Conservation (phyloP, 2,113 vertebrate species). For the Oriolus oriolus region DNA sequence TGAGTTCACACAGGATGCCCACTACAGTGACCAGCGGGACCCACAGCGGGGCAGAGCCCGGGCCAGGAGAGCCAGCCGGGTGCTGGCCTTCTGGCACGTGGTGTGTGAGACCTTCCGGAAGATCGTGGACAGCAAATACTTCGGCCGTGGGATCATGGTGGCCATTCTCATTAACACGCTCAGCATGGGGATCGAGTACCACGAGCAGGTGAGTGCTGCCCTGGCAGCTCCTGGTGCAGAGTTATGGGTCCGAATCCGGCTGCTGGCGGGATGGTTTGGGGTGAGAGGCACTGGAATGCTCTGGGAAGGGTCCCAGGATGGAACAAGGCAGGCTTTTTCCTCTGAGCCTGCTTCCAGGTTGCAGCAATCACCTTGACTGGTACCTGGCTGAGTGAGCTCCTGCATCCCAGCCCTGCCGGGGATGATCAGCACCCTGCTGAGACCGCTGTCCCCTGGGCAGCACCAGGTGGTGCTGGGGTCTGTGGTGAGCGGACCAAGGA, state of each 20-base stretch:
- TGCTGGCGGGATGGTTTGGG: rapidly evolving
- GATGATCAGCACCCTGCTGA: background rate
- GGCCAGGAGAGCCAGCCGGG: constrained; percentile 40
- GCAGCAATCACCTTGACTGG: background rate
- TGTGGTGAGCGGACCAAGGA: background rate
- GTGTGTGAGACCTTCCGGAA: constrained; percentile 92
- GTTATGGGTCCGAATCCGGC: rapidly evolving
- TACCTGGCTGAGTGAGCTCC: background rate
- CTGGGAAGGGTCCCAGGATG: background rate
- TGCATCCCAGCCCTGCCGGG: background rate
- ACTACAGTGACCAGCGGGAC: constrained; percentile 81
- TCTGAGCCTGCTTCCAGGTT: background rate
- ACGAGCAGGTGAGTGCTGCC: constrained; percentile 84
- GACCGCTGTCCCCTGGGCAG: rapidly evolving
- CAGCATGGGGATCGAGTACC: constrained; percentile 98
- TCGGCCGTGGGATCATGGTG: constrained; percentile 96
- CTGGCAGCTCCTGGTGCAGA: rapidly evolving
- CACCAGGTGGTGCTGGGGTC: background rate
- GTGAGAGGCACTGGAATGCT: background rate
- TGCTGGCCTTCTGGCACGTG: constrained; percentile 86
- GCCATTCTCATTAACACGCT: constrained; percentile 97
- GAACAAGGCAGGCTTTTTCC: background rate
- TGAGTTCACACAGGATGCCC: constrained; percentile 89
- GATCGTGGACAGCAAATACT: constrained; percentile 99
- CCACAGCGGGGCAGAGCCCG: constrained; percentile 68